Conservation (phyloP, 2,888 invertebrate genomes). For the Drosophila bunnanda region DNA sequence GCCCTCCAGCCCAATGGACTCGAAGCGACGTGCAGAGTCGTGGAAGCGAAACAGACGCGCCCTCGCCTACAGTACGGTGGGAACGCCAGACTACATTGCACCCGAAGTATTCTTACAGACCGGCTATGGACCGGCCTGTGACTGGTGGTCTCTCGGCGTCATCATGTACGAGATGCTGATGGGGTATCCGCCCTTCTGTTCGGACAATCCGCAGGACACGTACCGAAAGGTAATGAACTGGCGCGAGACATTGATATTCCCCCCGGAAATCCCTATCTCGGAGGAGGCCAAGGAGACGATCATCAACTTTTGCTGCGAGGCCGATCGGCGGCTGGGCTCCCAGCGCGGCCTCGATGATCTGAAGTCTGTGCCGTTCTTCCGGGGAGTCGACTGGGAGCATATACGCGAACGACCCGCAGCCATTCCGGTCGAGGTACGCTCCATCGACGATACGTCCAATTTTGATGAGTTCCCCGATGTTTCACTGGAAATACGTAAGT, state of each 20-base stretch:
- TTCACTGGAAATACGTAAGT: slow-evolving; percentile 98
- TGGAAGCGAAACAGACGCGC: slow-evolving; percentile 99
- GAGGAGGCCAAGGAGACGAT: slow-evolving; percentile 98
- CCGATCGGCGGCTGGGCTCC: slow-evolving; percentile 95
- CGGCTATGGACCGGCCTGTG: slow-evolving; percentile 98
- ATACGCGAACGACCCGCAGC: slow-evolving; percentile 99
- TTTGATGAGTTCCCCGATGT: slow-evolving; percentile 99
- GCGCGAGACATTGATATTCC: slow-evolving; percentile 99
- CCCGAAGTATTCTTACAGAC: slow-evolving; percentile 99
- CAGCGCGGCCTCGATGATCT: slow-evolving; percentile 97
- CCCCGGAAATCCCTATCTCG: slow-evolving; percentile 99
- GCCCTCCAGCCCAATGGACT: slow-evolving; percentile 92
- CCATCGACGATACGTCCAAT: slow-evolving; percentile 99
- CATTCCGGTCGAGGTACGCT: slow-evolving; percentile 98
- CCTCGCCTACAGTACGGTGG: slow-evolving; percentile 96
- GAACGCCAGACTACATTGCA: slow-evolving; percentile 99
- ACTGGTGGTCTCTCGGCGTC: slow-evolving; percentile 99
- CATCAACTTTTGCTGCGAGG: slow-evolving; percentile 97
- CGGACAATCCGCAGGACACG: slow-evolving; percentile 89
- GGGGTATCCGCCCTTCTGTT: slow-evolving; percentile 99
- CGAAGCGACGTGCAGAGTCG: slow-evolving; percentile 98
- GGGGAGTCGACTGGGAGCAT: slow-evolving; percentile 99
- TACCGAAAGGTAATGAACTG: slow-evolving; percentile 98
- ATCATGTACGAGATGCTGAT: slow-evolving; percentile 99
- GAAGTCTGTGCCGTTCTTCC: slow-evolving; percentile 96